Base-by-base conservation (phyloP, 2,797 vertebrate species). In the Cryptoblepharus egeriae region DNA sequence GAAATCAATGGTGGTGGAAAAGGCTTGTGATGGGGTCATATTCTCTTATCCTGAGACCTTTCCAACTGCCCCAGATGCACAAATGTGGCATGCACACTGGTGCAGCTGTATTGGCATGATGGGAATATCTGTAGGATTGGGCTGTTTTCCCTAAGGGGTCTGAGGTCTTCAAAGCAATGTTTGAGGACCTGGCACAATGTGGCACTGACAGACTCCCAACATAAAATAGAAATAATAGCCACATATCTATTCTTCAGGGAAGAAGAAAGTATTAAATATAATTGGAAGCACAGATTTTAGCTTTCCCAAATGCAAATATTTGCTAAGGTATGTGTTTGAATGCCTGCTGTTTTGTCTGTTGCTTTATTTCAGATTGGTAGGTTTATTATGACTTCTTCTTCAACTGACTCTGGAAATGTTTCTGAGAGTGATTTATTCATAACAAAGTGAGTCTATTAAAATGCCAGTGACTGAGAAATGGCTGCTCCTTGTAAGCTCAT, bases 401-500 rank as follows among this genome's bases (percentile, higher is more conserved):
- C 20, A 39, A 80, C 28, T 72, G 70, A 7, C 64, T 81, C 77
- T 52, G 15, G 70, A 84, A 86, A 85, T 63, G 6, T 70, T 32
- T 74, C 32, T 77, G 5, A 79, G 9, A 79, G 9, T 84, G 64
- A 80, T 89, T 90, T 88, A 92, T 93, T 82, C n/a, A 79, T 80
- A 61, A 30, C 22, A 89, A 92, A 92, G 72, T 90, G 86, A 91
- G 86, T 77, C 84, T 87, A 74, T 85, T 88, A 90, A 90, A 85
- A n/a, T 90, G 55, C 69, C 83, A 94, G 87, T 75, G 84, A 84
- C 49, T 80, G 84, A 90, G 82, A 92, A 92, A 93, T 85, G 77
- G 61, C 76, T 91, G 89, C 85, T 75, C 35, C 73, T 68, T 58
- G 79, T 82, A 88, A 32, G 80, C 67, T 90, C n/a, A 92, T 91